Conservation (phyloP, 2,888 invertebrate species). For the Hesperia comma region DNA sequence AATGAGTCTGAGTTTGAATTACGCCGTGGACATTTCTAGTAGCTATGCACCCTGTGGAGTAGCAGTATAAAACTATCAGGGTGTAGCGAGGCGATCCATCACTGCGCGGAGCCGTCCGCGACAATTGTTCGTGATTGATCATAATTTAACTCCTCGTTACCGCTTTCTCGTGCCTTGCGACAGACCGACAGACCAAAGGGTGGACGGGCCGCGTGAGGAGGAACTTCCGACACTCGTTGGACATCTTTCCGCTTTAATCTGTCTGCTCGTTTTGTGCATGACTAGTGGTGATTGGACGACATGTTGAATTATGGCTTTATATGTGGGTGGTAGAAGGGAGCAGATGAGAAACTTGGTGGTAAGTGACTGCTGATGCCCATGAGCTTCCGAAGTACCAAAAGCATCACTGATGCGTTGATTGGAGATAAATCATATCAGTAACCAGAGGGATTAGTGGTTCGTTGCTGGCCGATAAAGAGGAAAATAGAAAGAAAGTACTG, state of each 20-base stretch:
- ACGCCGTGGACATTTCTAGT: slow-evolving; percentile 2
- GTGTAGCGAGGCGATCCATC: slow-evolving; percentile 46
- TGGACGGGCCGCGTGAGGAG: slow-evolving; percentile 23
- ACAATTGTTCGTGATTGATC: slow-evolving; percentile 50
- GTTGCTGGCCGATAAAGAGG: too few relatives aligned
- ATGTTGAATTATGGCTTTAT: too few relatives aligned
- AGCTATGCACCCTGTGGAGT: neutral
- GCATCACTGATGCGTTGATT: too few relatives aligned
- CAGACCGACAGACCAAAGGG: slow-evolving; percentile 28
- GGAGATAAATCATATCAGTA: too few relatives aligned
- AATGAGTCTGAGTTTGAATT: too few relatives aligned
- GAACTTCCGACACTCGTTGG: slow-evolving; percentile 26
- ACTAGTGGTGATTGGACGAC: too few relatives aligned
- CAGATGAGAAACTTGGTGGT: too few relatives aligned
- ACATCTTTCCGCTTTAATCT: slow-evolving; percentile 22
- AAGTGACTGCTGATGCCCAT: too few relatives aligned
- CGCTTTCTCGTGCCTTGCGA: slow-evolving; percentile 34
- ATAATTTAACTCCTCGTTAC: slow-evolving; percentile 45
- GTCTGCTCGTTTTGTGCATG: neutral
- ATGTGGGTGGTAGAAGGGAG: too few relatives aligned
- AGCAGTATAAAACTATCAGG: slow-evolving; percentile 41
- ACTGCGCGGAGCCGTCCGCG: slow-evolving; percentile 43
- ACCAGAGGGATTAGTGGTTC: too few relatives aligned
- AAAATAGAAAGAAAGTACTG: too few relatives aligned
- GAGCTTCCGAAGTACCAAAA: too few relatives aligned